Base-by-base conservation (phyloP, 2,888 invertebrate genomes). In the Mimachlamys varia region DNA sequence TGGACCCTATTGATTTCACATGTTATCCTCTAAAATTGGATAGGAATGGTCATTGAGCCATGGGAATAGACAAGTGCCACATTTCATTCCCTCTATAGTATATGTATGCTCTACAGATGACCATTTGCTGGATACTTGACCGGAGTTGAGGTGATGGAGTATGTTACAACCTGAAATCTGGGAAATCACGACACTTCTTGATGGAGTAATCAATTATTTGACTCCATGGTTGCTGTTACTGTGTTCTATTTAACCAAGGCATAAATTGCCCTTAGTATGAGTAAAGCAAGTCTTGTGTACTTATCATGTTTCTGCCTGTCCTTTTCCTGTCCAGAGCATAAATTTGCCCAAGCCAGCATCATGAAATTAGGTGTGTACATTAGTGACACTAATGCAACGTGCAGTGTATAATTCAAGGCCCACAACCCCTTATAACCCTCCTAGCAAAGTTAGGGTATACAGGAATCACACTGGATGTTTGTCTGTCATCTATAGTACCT, bases 21-120 rank as follows among this genome's bases (percentile, higher is more conserved):
- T 33, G 76, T 76, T 76, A 27, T 76, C 76, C 33, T 12, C 27
- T 76, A 27, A 76, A 33, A 76, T 27, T 27, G 27, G 76, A 76
- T 33, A 27, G 76, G 33, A 76, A 76, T 76, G 76, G 76, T 76
- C 76, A 27, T 76, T 22, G 76, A 76, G 76, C 33, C 76, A 27
- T 76, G 76, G 76, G 27, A 76, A 76, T 76, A 33, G 27, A 76
- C 76, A 76, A 76, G 76, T 76, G 76, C 33, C 76, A 76, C 33
- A 76, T 76, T 76, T 76, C 76, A 27, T 76, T 76, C 76, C 17
- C 76, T 62, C 33, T 76, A 12, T 12, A 33, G 76, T 7, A 12
- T 27, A 27, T 76, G 33, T 33, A 76, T 33, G 12, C 76, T 27
- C 10, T 22, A 22, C 22, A 22, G n/a, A 0, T 62, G 62, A 22